Base-by-base conservation (phyloP, 2,888 invertebrate species). In the Rotaria magnacalcarata region DNA sequence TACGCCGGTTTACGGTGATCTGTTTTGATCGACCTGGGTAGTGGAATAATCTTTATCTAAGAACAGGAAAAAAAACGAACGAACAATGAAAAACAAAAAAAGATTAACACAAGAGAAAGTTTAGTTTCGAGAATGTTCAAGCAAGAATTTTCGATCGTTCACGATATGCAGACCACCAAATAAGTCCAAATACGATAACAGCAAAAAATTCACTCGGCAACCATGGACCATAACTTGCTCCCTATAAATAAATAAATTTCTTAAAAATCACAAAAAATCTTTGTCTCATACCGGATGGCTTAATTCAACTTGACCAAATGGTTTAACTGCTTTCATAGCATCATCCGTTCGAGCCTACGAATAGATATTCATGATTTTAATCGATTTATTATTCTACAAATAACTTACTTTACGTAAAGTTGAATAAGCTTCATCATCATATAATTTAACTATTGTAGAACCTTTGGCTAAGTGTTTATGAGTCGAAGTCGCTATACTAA, bases 131-230 rank as follows among this genome's bases (percentile, higher is more conserved):
- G 34, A 14, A 27, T 67, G 19, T 80, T 80, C 16, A 80, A 47
- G 24, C 24, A n/a, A 80, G 47, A 2, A 80, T 80, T 80, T 80
- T 80, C n/a, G 47, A 43, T n/a, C 80, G 80, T 47, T 80, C 47
- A 0, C 43, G 24, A 47, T 80, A 80, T 43, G 80, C 43, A n/a
- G 6, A 0, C 80, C 80, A 80, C 80, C 80, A 80, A 24, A 80
- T 21, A 11, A 21, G 3, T 7, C 43, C 47, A n/a, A 80, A 80
- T 19, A 47, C n/a, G 47, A 80, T 47, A 21, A 47, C 80, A 47
- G 80, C 80, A 80, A 80, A 24, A 47, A 80, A 80, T 80, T 80
- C 80, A 80, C 80, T 80, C n/a, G 43, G 80, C n/a, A 80, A 11
- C 80, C 80, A 80, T 80, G 47, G 80, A 24, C 80, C 80, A 24